A percentile compares a stretch with the other conserved stretches of the same genome.
Evolutionary conservation across 2,113 vertebrate genomes (phyloP).

Genomic region (Sander lucioperca): DNA sequence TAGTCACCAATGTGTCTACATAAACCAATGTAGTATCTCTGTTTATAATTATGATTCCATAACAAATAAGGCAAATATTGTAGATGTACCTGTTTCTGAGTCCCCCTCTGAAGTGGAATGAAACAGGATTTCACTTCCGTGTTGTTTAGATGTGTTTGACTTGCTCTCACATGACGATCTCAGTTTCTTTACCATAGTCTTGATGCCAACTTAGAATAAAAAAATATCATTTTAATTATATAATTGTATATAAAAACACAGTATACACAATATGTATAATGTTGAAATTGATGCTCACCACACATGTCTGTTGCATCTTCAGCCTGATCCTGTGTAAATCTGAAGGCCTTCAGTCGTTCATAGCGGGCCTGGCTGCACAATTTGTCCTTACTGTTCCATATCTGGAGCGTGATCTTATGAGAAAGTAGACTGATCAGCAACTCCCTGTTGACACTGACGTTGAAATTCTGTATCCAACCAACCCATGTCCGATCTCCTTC

Average conservation of each 20-base stretch:
- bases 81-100: slow-evolving; percentile 46
- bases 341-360: slow-evolving; percentile 72
- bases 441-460: slow-evolving; percentile 80
- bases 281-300: slow-evolving; percentile 39
- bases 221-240: background rate
- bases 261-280: background rate
- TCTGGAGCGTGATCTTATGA: slow-evolving; percentile 83
- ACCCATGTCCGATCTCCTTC: slow-evolving; percentile 87
- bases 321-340: slow-evolving; percentile 25
- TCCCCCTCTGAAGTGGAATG: slow-evolving; percentile 5
- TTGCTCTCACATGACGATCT: slow-evolving; percentile 64
- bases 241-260: background rate
- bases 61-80: background rate
- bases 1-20: background rate
- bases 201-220: slow-evolving; percentile 75
- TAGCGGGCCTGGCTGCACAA: slow-evolving; percentile 75
- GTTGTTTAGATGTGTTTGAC: slow-evolving; percentile 38
- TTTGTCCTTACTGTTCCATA: slow-evolving; percentile 86
- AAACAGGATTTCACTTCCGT: background rate
- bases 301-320: slow-evolving; percentile 43
- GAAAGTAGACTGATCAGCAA: slow-evolving; percentile 82
- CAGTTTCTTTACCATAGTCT: slow-evolving; percentile 73
- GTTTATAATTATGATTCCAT: background rate
- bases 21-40: background rate
- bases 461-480: slow-evolving; percentile 83